Percentiles rank a stretch among this genome's conserved stretches.
phyloP scores from a whole-genome alignment of 2,797 vertebrate species.

The Phaenicophaeus curvirostris region DNA sequence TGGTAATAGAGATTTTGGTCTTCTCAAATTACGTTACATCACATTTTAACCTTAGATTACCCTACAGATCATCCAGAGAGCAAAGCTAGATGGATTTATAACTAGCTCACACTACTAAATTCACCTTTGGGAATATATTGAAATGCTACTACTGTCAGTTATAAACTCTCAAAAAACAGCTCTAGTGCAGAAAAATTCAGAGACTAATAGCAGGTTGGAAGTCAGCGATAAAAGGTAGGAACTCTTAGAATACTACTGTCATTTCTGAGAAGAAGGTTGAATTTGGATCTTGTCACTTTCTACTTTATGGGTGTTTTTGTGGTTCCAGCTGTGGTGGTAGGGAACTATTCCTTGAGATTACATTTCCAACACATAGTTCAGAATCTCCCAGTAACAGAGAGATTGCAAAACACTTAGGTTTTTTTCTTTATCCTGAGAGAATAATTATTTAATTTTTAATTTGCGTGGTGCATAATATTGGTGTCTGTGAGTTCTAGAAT shows the following conservation, averaged over 20 bases:
- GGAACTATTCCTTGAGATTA: neutral
- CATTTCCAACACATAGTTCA: neutral
- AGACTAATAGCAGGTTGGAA: neutral
- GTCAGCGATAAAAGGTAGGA: neutral
- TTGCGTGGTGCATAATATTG: neutral
- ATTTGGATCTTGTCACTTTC: neutral
- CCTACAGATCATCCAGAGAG: neutral
- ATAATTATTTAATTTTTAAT: neutral
- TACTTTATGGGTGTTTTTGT: neutral
- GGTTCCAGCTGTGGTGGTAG: neutral
- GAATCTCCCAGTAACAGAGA: neutral
- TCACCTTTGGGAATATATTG: neutral
- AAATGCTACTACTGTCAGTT: neutral
- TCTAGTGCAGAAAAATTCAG: neutral
- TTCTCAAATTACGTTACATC: neutral
- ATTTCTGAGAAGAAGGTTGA: neutral
- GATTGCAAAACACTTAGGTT: fast-evolving
- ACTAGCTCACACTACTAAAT: neutral
- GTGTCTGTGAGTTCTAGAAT: neutral
- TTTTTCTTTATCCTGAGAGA: neutral
- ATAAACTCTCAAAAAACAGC: neutral
- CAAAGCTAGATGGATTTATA: neutral
- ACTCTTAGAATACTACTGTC: neutral
- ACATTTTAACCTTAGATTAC: neutral
- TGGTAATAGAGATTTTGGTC: neutral